Evolutionary conservation across 2,888 invertebrate species (phyloP).

Genomic region (Monopis laevigella): DNA sequence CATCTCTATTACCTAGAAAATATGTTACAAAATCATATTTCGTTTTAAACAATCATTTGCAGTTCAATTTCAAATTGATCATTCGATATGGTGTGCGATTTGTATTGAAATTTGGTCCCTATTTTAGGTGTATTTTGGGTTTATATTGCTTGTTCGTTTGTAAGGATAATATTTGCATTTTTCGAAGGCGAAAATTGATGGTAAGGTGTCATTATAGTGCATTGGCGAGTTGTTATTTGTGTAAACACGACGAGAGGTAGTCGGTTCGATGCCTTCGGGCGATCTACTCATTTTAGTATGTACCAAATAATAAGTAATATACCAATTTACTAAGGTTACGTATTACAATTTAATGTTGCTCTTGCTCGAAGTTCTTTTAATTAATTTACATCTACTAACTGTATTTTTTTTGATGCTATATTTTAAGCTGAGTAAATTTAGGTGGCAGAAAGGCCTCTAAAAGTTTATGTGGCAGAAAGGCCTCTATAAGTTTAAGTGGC

Average conservation of each 20-base stretch:
- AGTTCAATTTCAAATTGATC: constrained; percentile 7
- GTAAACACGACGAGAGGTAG: constrained; percentile 12
- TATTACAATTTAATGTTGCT: too few species aligned
- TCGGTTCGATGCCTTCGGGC: constrained; percentile 11
- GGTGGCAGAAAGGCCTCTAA: too few species aligned
- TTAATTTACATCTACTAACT: too few species aligned
- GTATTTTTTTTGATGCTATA: too few species aligned
- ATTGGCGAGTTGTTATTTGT: constrained; percentile 26
- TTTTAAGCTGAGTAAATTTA: too few species aligned
- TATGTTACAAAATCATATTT: background rate
- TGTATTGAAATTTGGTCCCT: background rate
- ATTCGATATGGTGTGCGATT: background rate
- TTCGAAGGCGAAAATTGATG: constrained; percentile 12
- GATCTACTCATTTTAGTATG: background rate
- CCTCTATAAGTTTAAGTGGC: too few species aligned
- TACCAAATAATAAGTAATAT: constrained; percentile 5
- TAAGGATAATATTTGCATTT: constrained; percentile 7
- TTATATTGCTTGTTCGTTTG: background rate
- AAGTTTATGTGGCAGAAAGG: too few species aligned
- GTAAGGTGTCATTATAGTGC: constrained; percentile 15
- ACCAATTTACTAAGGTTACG: too few species aligned
- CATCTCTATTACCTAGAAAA: background rate
- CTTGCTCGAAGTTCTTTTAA: too few species aligned
- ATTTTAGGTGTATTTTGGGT: background rate
- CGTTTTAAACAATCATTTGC: background rate